Evolutionary conservation across 2,113 vertebrate genomes (phyloP).

Genomic region (Sclerurus mexicanus): DNA sequence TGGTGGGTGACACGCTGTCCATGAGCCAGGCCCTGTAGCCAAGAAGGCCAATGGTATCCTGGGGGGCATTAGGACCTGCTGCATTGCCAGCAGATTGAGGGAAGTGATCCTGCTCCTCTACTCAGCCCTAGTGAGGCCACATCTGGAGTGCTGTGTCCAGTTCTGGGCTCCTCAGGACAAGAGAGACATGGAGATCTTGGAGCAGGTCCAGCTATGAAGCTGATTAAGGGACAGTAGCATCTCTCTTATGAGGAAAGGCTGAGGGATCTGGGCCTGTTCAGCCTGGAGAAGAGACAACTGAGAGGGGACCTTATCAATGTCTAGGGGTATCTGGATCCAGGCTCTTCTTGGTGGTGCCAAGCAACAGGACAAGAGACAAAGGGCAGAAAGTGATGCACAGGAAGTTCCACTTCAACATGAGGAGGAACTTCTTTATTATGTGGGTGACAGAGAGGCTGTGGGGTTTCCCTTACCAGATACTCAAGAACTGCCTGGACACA

Average conservation of each 20-base stretch:
- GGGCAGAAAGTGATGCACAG: background rate
- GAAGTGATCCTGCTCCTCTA: background rate
- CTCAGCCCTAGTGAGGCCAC: too few relatives aligned
- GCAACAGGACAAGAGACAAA: background rate
- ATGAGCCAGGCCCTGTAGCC: background rate
- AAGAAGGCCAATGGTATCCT: background rate
- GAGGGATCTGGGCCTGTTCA: background rate
- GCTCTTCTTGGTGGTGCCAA: accelerated
- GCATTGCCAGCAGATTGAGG: background rate
- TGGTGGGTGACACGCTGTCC: background rate
- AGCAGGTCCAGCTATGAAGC: background rate
- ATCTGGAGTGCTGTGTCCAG: background rate
- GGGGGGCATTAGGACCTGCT: background rate
- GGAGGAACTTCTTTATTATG: background rate
- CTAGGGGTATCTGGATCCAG: background rate
- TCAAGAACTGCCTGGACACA: background rate
- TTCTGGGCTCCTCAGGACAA: background rate
- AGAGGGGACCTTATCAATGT: background rate
- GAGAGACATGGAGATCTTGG: background rate
- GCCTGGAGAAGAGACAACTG: background rate
- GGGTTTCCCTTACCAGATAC: background rate
- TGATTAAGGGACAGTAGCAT: background rate
- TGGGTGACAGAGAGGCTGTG: background rate
- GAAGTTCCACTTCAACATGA: background rate
- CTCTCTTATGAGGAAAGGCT: background rate